These are phyloP conservation scores for Gymnorhina tibicen DNA, from an alignment of 2,113 vertebrate species.

Conservation along the genomic window DNA sequence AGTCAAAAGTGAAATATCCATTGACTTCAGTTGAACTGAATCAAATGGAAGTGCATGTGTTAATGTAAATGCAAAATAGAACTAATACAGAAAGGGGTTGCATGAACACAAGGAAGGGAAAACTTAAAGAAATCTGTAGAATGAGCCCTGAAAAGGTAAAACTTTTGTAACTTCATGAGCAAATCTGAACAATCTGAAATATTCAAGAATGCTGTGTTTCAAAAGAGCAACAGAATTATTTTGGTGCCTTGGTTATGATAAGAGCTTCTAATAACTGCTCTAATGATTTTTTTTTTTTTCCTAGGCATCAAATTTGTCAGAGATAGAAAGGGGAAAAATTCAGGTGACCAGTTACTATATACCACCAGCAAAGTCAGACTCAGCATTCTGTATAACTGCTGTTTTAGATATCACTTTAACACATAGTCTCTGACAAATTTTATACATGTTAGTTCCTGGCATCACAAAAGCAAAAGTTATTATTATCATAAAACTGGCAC, in stretches of 20 bases:
- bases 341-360: neutral
- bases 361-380: neutral
- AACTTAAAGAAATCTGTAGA: neutral
- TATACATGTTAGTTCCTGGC: neutral
- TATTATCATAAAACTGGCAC: neutral
- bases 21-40: neutral
- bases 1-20: neutral
- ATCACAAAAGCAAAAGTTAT: neutral
- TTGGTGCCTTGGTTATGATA: neutral
- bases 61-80: conserved; percentile 16
- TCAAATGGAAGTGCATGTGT: neutral
- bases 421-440: neutral
- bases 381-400: neutral
- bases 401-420: neutral
- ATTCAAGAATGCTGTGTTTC: neutral
- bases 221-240: neutral
- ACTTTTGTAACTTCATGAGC: neutral
- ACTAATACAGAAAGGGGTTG: neutral
- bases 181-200: neutral
- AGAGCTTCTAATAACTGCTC: neutral
- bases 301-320: neutral
- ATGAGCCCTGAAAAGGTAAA: neutral
- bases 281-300: neutral
- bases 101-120: neutral
- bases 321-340: neutral